Conservation (phyloP, 2,113 vertebrate genomes). For the Mystacornis crossleyi region DNA sequence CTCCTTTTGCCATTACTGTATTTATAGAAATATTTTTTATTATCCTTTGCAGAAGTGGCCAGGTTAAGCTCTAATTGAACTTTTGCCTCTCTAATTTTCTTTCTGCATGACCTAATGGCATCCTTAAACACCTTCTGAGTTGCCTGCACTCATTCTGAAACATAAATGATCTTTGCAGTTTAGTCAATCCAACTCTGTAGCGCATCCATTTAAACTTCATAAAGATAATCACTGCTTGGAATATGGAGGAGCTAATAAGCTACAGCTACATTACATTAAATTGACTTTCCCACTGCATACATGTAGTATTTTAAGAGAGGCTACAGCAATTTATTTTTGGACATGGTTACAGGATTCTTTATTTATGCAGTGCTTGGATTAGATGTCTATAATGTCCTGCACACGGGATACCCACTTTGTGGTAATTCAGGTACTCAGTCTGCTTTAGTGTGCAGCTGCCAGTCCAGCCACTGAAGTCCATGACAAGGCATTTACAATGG, state of each 20-base stretch:
- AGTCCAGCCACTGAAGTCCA: not conserved
- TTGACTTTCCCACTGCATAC: not conserved
- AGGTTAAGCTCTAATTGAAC: not conserved
- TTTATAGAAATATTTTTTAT: not conserved
- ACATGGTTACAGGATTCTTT: not conserved
- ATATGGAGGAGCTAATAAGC: not conserved
- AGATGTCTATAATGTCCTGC: not conserved
- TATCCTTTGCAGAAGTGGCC: not conserved
- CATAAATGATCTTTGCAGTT: not conserved
- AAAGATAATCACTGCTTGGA: not conserved
- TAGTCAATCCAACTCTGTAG: not conserved
- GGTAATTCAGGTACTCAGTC: not conserved
- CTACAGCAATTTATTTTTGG: not conserved
- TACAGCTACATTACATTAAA: rapidly evolving
- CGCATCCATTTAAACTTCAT: not conserved
- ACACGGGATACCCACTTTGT: not conserved
- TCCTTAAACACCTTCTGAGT: not conserved
- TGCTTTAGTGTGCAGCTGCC: not conserved
- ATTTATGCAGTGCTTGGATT: not conserved
- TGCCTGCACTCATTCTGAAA: not conserved
- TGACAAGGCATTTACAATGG: not conserved
- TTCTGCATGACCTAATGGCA: not conserved
- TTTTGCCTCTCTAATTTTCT: not conserved
- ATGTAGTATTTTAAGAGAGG: not conserved
- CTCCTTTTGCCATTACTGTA: not conserved